A percentile compares a stretch with the other conserved stretches of the same genome.
Evolutionary conservation across 2,113 vertebrate genomes (phyloP).

Genomic region (Laticauda laticaudata): DNA sequence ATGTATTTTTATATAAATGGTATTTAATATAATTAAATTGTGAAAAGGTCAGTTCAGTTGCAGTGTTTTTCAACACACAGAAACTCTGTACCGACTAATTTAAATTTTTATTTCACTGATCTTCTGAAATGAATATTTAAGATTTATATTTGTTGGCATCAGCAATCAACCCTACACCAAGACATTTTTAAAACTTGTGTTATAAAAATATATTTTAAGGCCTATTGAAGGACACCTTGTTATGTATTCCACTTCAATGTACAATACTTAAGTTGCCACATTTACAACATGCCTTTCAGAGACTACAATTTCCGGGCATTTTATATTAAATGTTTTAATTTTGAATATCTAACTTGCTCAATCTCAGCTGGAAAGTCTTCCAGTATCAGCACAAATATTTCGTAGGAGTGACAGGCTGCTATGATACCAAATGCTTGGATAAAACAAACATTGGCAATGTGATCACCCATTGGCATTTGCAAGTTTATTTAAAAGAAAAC

Average conservation of each 20-base stretch:
- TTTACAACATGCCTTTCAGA: background rate
- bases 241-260: background rate
- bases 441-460: conserved; percentile 26
- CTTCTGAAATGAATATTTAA: background rate
- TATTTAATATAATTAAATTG: background rate
- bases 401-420: background rate
- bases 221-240: background rate
- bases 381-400: conserved; percentile 13
- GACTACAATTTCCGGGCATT: conserved; percentile 1
- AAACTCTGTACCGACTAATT: background rate
- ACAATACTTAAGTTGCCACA: background rate
- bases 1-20: background rate
- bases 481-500: conserved; percentile 15
- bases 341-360: background rate
- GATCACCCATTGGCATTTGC: conserved; percentile 25
- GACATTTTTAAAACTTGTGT: background rate
- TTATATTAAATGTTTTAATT: background rate
- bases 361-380: background rate
- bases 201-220: conserved; percentile 9
- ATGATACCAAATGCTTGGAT: conserved; percentile 18
- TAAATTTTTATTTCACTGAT: background rate
- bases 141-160: background rate
- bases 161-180: background rate
- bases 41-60: background rate
- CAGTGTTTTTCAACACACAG: background rate